These are phyloP conservation scores for Shargacucullia verbasci DNA, from an alignment of 2,888 invertebrate genomes.

Conservation along the genomic window DNA sequence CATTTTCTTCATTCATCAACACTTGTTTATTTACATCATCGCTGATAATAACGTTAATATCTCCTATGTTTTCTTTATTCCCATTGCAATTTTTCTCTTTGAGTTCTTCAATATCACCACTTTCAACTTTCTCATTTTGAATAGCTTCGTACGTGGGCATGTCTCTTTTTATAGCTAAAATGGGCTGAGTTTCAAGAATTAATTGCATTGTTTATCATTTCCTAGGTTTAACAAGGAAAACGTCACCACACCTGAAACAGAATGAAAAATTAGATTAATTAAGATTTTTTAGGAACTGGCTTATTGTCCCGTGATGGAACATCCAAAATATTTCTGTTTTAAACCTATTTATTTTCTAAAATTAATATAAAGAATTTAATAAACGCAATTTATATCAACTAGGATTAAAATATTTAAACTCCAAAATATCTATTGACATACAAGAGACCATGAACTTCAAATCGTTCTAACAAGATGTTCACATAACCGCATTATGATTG, in stretches of 20 bases:
- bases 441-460: no score
- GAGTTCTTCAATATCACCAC: conserved; percentile 58
- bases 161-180: conserved; percentile 67
- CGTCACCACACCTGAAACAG: conserved; percentile 65
- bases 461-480: no score
- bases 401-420: no score
- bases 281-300: not conserved
- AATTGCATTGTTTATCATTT: conserved; percentile 85
- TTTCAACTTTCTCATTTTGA: conserved; percentile 61
- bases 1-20: conserved; percentile 14
- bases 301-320: no score
- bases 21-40: conserved; percentile 36
- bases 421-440: no score
- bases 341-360: no score
- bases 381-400: no score
- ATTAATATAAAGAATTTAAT: no score
- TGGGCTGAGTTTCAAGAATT: conserved; percentile 72
- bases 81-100: conserved; percentile 57
- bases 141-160: conserved; percentile 74
- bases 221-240: conserved; percentile 58
- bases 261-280: conserved; percentile 31
- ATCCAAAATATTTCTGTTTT: no score
- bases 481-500: no score
- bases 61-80: conserved; percentile 60
- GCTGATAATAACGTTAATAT: conserved; percentile 48